Evolutionary conservation across 2,797 vertebrate species (phyloP).

Genomic region (Poeciliopsis paucimaculata): DNA sequence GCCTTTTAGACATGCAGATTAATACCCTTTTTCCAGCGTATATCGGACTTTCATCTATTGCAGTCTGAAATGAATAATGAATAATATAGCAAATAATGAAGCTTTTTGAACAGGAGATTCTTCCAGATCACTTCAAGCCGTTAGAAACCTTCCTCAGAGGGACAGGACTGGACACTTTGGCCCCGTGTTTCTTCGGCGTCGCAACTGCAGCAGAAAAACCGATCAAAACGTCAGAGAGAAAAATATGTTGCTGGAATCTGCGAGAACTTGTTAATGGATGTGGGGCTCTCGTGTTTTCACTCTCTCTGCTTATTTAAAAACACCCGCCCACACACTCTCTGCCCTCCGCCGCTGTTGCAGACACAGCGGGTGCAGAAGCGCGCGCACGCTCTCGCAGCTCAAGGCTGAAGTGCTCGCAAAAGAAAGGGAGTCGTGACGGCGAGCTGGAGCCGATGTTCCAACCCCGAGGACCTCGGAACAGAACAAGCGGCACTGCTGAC

Average conservation of each 20-base stretch:
- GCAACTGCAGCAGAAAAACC: not conserved
- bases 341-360: slow-evolving; percentile 15
- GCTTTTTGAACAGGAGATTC: not conserved
- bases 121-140: not conserved
- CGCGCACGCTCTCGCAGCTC: slow-evolving; percentile 20
- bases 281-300: slow-evolving; percentile 15
- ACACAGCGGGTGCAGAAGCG: slow-evolving; percentile 1
- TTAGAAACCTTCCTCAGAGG: not conserved
- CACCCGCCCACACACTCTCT: slow-evolving; percentile 33
- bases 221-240: not conserved
- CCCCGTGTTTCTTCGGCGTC: not conserved
- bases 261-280: slow-evolving; percentile 8
- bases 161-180: not conserved
- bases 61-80: not conserved
- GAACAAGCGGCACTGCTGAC: slow-evolving; percentile 9
- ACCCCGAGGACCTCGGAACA: slow-evolving; percentile 2
- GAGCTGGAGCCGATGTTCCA: slow-evolving; percentile 31
- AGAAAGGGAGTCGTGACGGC: slow-evolving; percentile 54
- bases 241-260: slow-evolving; percentile 12
- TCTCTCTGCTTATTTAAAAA: slow-evolving; percentile 16
- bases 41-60: not conserved
- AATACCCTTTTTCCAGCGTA: not conserved
- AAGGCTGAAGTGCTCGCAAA: slow-evolving; percentile 31
- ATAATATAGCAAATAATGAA: not conserved
- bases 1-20: not conserved